Base-by-base conservation (phyloP, 2,888 invertebrate genomes). In the Meganola albula region DNA sequence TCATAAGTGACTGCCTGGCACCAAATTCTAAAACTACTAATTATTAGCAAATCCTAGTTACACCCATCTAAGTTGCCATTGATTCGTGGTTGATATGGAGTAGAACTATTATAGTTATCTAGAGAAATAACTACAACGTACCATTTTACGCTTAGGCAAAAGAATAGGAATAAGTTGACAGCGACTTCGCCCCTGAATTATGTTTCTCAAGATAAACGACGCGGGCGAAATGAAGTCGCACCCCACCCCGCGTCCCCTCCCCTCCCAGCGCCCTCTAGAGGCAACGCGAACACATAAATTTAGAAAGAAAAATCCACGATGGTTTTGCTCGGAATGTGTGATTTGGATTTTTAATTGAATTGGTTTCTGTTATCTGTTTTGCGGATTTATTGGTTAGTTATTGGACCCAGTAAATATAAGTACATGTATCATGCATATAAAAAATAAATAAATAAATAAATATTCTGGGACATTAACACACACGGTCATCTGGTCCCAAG, bases 171-270 rank as follows among this genome's bases (percentile, higher is more conserved):
- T 87, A 87, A 86, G 85, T 86, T 87, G 87, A 87, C 87, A 86
- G 83, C 80, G 87, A 75, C 87, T 84, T 83, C 74, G 77, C 74
- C 71, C 77, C 75, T 85, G 89, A 90, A 84, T 90, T 89, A 90
- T 90, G 89, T 88, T 87, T 82, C 87, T 88, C 84, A 90, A 90
- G 89, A 90, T 90, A 90, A 90, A 90, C 89, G 90, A 88, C 88
- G 87, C 85, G 87, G 88, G 88, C 90, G 89, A 90, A 90, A 90
- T 90, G 90, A 90, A 90, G 90, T 90, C 89, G 88, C 88, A 71
- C 68, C 66, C 58, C 48, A 47, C 58, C 53, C 51, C 54, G 59
- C 48, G 54, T 45, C 37, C 47, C 32, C 43, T 48, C 53, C 44
- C 31, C 59, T 48, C 47, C 62, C 53, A 63, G 60, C 65, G 61